Evolutionary conservation across 1,140 invertebrate genomes (phyloP).

Genomic region (Onthophagus taurus): DNA sequence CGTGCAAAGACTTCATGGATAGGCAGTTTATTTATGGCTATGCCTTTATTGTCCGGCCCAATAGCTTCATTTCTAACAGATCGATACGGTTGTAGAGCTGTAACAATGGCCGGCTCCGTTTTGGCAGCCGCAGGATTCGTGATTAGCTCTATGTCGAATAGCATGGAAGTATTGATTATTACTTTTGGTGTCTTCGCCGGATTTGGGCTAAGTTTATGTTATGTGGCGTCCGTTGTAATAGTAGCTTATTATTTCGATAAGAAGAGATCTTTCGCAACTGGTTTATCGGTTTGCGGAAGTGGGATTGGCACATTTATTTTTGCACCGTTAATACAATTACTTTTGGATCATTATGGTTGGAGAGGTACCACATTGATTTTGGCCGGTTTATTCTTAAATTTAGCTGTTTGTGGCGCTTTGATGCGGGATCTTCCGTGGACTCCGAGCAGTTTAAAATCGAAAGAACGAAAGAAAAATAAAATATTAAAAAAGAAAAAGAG

Average conservation of each 20-base stretch:
- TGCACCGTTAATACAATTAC: constrained; percentile 70
- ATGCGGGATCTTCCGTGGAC: constrained; percentile 77
- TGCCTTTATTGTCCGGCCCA: constrained; percentile 80
- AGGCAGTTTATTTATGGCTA: constrained; percentile 81
- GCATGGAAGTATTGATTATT: constrained; percentile 69
- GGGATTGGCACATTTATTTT: constrained; percentile 87
- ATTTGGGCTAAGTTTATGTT: constrained; percentile 77
- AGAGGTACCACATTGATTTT: constrained; percentile 71
- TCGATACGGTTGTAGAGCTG: constrained; percentile 69
- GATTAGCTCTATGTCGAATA: constrained; percentile 64
- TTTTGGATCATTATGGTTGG: constrained; percentile 77
- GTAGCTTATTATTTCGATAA: constrained; percentile 96
- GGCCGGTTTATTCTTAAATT: constrained; percentile 75
- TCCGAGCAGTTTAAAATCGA: constrained; percentile 50
- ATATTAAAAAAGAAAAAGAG: constrained; percentile 50
- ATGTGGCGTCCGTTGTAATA: constrained; percentile 83
- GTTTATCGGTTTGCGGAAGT: constrained; percentile 84
- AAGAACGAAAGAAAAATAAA: constrained; percentile 49
- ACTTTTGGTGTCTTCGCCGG: constrained; percentile 81
- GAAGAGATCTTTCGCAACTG: constrained; percentile 82
- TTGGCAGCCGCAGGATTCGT: constrained; percentile 73
- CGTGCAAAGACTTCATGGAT: constrained; percentile 87
- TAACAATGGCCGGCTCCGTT: constrained; percentile 72
- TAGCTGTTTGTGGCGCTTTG: constrained; percentile 76
- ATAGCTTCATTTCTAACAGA: constrained; percentile 82